Percentiles rank a stretch among this genome's conserved stretches.
These are phyloP conservation scores for Darevskia nairensis DNA, from an alignment of 2,797 vertebrate genomes.

Conservation along the genomic window DNA sequence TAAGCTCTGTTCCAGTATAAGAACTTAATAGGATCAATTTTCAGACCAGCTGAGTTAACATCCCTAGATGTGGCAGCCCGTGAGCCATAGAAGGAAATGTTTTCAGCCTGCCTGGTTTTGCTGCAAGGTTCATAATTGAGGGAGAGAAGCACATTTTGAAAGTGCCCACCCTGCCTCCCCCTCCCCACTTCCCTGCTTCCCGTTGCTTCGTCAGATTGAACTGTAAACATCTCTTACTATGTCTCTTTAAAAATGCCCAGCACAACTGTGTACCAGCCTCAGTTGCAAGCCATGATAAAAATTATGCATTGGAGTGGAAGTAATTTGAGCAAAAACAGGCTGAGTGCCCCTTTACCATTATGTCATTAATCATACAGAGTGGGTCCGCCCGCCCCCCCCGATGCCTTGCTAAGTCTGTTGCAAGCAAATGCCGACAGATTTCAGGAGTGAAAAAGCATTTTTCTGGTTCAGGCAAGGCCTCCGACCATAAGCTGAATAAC, in stretches of 20 bases:
- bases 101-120: constrained; percentile 25
- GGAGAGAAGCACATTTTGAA: background rate
- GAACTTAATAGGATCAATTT: constrained; percentile 41
- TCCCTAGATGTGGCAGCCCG: constrained; percentile 1
- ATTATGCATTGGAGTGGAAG: background rate
- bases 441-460: background rate
- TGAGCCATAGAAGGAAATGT: constrained; percentile 25
- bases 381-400: background rate
- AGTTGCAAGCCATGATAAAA: background rate
- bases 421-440: background rate
- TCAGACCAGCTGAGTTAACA: constrained; percentile 36
- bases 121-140: background rate
- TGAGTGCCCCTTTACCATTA: background rate
- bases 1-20: constrained; percentile 24
- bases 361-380: background rate
- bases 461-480: constrained; percentile 12
- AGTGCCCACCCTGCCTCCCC: background rate
- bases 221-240: background rate
- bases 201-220: background rate
- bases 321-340: background rate
- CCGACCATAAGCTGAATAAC: background rate
- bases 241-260: background rate
- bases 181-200: background rate
- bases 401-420: background rate
- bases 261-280: background rate